Evolutionary conservation across 2,797 vertebrate species (phyloP), one percentile per base, ranked within the genome.

Genomic region (Phyllotis vaccarum): DNA sequence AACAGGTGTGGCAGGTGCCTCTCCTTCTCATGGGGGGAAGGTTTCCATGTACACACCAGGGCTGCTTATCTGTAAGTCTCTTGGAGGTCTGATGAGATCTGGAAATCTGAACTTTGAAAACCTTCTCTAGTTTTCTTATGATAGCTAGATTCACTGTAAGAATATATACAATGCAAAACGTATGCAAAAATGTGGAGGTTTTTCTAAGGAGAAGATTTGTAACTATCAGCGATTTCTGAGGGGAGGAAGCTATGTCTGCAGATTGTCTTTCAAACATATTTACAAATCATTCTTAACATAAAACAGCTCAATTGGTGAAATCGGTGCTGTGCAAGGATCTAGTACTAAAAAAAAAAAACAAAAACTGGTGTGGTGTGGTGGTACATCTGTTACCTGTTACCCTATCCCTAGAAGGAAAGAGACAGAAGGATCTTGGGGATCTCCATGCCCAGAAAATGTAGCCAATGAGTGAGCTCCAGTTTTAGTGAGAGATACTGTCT

Each of bases 201-300:
- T 12, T 89, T 86, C 85, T 82, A 70, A 19, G 22, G 16, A 93
- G 70, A 90, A 89, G 52, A 40, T 81, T 88, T 46, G 24, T 83
- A 66, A 80, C 27, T 66, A 66, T 29, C 62, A 86, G 89, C 54
- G 46, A 29, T 74, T 93, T 56, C 58, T 49, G 34, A 0, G 34
- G 22, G 54, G 17, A 92, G 66, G 68, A 96, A 92, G 60, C 19
- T 52, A 27, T 37, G 68, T 27, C 14, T 58, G 13, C 68, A 37
- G 43, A 34, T 46, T 78, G 24, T 34, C 56, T 93, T 90, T 90
- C 29, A 88, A 92, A 75, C 43, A 70, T 19, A 68, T 66, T 91
- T 89, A 86, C 29, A 86, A 58, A 90, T 49, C 83, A 54, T 87
- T 94, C 46, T 46, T 68, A 80, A 94, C 21, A 72, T 40, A 87